Evolutionary conservation across 2,113 vertebrate species (phyloP), one percentile per base, ranked within the genome.

Genomic region (Halcyon senegalensis): DNA sequence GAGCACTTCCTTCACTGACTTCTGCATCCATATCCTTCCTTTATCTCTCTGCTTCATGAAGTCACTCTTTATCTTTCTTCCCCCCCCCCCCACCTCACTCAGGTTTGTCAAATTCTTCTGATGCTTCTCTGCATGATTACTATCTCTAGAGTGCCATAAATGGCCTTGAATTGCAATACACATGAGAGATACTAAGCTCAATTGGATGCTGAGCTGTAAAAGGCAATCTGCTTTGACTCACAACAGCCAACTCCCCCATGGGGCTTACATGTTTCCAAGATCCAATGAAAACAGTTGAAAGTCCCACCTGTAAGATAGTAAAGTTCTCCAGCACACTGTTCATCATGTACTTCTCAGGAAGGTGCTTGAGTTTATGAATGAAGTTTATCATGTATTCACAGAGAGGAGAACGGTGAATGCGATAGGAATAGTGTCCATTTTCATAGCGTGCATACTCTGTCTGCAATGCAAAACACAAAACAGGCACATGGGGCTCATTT

Each of bases 371-470:
- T 96, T 99, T 99, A 90, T 99, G 99, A 95, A 99, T 99, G 96
- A 99, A 99, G 97, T 99, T 99, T 96, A 99, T 99, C 99, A 99
- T 99, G 96, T 99, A 99, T 94, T 99, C 99, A 25, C 99, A 99
- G 85, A 99, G 98, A 2, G 99, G 99, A 19, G 99, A 99, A 55
- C 99, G 98, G 92, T 99, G 99, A 95, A 99, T 99, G 81, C 99
- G 98, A 93, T 99, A 99, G 41, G 98, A 98, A 23, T 99, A 99
- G 97, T 98, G 99, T 25, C 99, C 99, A 0, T 98, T 99, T 94
- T 99, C 99, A 9, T 99, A 99, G 84, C 98, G 98, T 0, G 99
- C 99, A 1, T 99, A 99, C 97, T 99, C 99, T 30, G 99, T 99
- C 99, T 99, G 96, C 16, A 73, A 60, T 41, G 69, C 93, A 50